Conservation (phyloP, 2,797 vertebrate species). For the Vespertilio murinus region DNA sequence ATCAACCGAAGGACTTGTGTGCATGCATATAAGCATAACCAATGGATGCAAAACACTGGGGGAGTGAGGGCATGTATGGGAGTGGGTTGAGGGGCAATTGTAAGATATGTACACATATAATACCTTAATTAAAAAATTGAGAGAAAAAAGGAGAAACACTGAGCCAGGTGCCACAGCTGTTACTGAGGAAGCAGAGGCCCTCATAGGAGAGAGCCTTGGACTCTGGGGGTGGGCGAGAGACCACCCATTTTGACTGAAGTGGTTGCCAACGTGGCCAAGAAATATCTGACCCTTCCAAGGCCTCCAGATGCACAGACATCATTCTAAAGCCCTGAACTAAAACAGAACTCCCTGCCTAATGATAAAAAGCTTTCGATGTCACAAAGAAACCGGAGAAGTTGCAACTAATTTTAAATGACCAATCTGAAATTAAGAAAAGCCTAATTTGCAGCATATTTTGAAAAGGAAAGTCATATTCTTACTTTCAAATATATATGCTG, state of each 20-base stretch:
- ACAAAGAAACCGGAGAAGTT: background rate
- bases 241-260: background rate
- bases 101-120: no score
- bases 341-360: background rate
- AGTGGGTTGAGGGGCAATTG: no score
- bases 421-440: conserved; percentile 31
- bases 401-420: conserved; percentile 20
- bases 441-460: background rate
- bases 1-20: no score
- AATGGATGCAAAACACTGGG: no score
- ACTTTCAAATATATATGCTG: background rate
- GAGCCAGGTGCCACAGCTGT: background rate
- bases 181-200: background rate
- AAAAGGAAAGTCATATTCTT: background rate
- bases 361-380: background rate
- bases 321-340: background rate
- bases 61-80: no score
- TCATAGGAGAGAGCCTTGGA: background rate
- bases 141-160: background rate
- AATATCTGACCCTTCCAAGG: background rate
- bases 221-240: background rate
- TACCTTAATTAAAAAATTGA: no score
- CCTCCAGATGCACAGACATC: no score
- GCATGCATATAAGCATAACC: no score
- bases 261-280: background rate